Evolutionary conservation across 53 echinoderm and acorn worm species (phyloP), one percentile per base, ranked within the genome.

Genomic region (Holothuria leucospilota): DNA sequence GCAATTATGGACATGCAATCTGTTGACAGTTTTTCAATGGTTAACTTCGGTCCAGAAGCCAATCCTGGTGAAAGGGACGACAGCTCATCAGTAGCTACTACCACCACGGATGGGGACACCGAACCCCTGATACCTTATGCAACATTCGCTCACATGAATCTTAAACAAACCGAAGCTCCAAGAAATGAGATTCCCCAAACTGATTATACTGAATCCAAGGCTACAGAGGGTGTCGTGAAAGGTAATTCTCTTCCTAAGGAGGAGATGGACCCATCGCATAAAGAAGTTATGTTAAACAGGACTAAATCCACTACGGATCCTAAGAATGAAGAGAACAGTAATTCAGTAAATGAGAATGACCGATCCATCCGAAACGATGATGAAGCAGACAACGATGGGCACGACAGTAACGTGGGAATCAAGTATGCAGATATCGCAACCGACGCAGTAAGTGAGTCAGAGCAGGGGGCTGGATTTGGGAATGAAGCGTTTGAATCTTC

Each of bases 1-100:
- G 75, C 75, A 38, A 49, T 75, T 8, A 75, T 75, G 13, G 75
- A 75, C 51, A 75, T 75, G 75, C 75, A 75, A 27, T 75, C 75
- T 51, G 13, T 75, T 21, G 51, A 75, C 53, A 75, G 75, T 75
- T 75, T 75, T 49, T 75, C 75, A 24, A 75, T 75, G 51, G 0
- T 75, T 23, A 52, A 23, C 39, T 41, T 75, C 8, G 75, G 75
- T 10, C 53, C 53, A 16, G 75, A 75, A 75, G 2, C 5, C 26
- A 75, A 75, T 52, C 56, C 56, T 56, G 46, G 24, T 5, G 21
- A 49, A 0, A 25, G 16, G 14, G 39, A 24, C 14, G 21, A 7
- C 25, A 14, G 25, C 14, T 4, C n/a, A 20, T 56, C 56, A 4
- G 56, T 16, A 56, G 18, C 18, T 16, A 16, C 56, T 5, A 26